Percentiles rank a stretch among this genome's conserved stretches.
Conservation (phyloP, 2,797 vertebrate genomes). For the Sebastes oblongus region DNA sequence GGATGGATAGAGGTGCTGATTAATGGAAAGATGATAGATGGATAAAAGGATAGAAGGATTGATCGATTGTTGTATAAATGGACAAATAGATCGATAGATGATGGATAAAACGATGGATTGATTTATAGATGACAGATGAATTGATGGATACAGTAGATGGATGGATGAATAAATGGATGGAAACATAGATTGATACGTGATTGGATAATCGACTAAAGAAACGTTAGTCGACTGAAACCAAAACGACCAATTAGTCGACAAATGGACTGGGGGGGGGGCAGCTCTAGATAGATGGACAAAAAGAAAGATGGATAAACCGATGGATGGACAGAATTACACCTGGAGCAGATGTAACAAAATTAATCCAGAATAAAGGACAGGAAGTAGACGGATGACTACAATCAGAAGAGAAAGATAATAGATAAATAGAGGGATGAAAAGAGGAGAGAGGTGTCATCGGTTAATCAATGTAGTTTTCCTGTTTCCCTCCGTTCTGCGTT, state of each 20-base stretch:
- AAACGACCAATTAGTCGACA: background rate
- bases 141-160: background rate
- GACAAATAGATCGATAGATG: too few relatives aligned
- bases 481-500: conserved; percentile 52
- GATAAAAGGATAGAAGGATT: background rate
- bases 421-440: conserved; percentile 37
- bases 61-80: background rate
- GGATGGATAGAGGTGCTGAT: background rate
- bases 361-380: background rate
- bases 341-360: background rate
- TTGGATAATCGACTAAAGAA: too few relatives aligned
- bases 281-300: background rate
- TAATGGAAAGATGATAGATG: too few relatives aligned
- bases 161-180: background rate
- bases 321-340: background rate
- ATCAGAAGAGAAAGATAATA: background rate
- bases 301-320: background rate
- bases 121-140: background rate
- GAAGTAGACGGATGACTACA: background rate
- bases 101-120: background rate
- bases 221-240: too few relatives aligned
- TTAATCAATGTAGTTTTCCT: conserved; percentile 62
- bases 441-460: conserved; percentile 51
- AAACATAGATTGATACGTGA: too few relatives aligned
- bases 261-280: background rate